Evolutionary conservation across 2,113 vertebrate genomes (phyloP).

Genomic region (Nannobrachium achirus): DNA sequence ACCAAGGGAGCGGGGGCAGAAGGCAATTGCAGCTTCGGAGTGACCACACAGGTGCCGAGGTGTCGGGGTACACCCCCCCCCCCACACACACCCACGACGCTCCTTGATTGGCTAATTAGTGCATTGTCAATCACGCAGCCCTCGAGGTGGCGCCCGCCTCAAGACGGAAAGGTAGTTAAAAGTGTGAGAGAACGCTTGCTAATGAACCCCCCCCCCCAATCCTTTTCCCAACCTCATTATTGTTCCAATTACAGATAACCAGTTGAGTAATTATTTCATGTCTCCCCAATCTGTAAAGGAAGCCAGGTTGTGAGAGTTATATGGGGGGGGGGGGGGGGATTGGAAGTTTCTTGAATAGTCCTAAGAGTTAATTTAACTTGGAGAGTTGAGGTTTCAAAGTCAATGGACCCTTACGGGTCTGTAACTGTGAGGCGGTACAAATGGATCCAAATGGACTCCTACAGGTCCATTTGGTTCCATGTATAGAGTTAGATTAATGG

Average conservation of each 20-base stretch:
- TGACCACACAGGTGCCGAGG: conserved; percentile 45
- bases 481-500: no score
- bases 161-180: conserved; percentile 17
- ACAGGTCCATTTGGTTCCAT: no score
- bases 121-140: conserved; percentile 28
- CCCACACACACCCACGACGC: not conserved
- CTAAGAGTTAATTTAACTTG: no score
- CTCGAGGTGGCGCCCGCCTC: not conserved
- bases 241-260: conserved; percentile 1
- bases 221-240: conserved; percentile 1
- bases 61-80: conserved; percentile 7
- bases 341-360: no score
- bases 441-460: no score
- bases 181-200: conserved; percentile 2
- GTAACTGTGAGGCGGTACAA: no score
- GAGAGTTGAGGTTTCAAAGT: no score
- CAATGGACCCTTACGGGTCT: no score
- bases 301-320: no score
- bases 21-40: conserved; percentile 28
- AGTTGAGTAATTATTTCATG: conserved; percentile 34
- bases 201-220: conserved; percentile 1
- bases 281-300: no score
- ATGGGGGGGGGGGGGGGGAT: no score
- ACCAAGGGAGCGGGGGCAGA: conserved; percentile 31
- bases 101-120: conserved; percentile 37